Percentiles rank a stretch among this genome's conserved stretches.
phyloP scores from a whole-genome alignment of 2,888 invertebrate species.

The Microctonus brassicae region DNA sequence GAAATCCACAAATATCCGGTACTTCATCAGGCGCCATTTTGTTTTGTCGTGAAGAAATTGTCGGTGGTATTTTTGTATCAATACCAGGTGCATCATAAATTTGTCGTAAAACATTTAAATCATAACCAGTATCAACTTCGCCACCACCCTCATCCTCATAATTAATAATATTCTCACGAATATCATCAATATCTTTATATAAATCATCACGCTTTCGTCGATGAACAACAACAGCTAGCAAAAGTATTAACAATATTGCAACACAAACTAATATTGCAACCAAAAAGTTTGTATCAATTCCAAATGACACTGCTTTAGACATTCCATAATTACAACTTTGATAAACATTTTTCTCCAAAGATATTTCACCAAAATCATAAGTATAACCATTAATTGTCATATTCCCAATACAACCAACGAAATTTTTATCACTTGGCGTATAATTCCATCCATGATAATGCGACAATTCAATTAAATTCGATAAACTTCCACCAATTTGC shows the following conservation, averaged over 20 bases:
- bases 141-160: slow-evolving; percentile 99
- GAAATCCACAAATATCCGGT: slow-evolving; percentile 90
- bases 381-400: slow-evolving; percentile 87
- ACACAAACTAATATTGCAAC: slow-evolving; percentile 92
- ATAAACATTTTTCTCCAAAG: slow-evolving; percentile 79
- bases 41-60: slow-evolving; percentile 64
- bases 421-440: slow-evolving; percentile 79
- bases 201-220: slow-evolving; percentile 87
- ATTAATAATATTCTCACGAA: slow-evolving; percentile 96
- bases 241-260: slow-evolving; percentile 83
- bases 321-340: slow-evolving; percentile 81
- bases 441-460: slow-evolving; percentile 78
- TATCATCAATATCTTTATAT: slow-evolving; percentile 94
- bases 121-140: slow-evolving; percentile 95
- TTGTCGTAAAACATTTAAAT: slow-evolving; percentile 83
- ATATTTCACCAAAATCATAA: slow-evolving; percentile 90
- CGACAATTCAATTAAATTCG: slow-evolving; percentile 76
- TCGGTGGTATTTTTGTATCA: slow-evolving; percentile 71
- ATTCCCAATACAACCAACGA: slow-evolving; percentile 92
- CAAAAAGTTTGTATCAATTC: slow-evolving; percentile 88
- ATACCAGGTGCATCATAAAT: slow-evolving; percentile 75
- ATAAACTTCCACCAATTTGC: slow-evolving; percentile 83
- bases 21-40: slow-evolving; percentile 75
- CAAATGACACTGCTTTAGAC: slow-evolving; percentile 84
- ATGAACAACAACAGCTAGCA: slow-evolving; percentile 93